Evolutionary conservation across 2,888 invertebrate genomes (phyloP).

Genomic region (Parthenolecanium corni): DNA sequence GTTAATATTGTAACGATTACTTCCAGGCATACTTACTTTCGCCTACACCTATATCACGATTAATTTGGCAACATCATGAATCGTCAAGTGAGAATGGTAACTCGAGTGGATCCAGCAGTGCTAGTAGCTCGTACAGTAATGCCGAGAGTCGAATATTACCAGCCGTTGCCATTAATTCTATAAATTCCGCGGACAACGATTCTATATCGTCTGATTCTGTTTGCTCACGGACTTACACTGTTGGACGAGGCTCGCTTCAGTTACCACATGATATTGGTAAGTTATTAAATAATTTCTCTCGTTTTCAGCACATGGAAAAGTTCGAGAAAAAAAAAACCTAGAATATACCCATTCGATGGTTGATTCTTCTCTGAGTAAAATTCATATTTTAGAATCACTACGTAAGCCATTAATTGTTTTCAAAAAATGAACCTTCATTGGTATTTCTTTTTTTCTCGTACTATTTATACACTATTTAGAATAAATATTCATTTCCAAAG

Average conservation of each 20-base stretch:
- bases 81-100: background rate
- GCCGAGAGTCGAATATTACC: conserved; percentile 1
- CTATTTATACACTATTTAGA: no score
- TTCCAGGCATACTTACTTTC: background rate
- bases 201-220: conserved; percentile 1
- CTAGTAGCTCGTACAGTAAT: background rate
- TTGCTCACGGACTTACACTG: conserved; percentile 2
- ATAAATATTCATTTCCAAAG: no score
- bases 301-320: no score
- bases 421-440: no score
- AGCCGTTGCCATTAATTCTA: conserved; percentile 6
- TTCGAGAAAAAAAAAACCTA: no score
- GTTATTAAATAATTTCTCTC: no score
- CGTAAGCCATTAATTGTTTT: no score
- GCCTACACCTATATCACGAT: background rate
- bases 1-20: no score
- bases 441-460: no score
- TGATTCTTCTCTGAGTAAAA: no score
- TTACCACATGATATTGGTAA: conserved; percentile 10
- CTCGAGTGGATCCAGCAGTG: conserved; percentile 1
- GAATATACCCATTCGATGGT: no score
- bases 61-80: conserved; percentile 6
- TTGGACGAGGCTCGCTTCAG: conserved; percentile 1
- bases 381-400: no score
- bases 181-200: conserved; percentile 17